A percentile compares a stretch with the other conserved stretches of the same genome.
Evolutionary conservation across 2,888 invertebrate genomes (phyloP).

Genomic region (Sclerodermus sp.): DNA sequence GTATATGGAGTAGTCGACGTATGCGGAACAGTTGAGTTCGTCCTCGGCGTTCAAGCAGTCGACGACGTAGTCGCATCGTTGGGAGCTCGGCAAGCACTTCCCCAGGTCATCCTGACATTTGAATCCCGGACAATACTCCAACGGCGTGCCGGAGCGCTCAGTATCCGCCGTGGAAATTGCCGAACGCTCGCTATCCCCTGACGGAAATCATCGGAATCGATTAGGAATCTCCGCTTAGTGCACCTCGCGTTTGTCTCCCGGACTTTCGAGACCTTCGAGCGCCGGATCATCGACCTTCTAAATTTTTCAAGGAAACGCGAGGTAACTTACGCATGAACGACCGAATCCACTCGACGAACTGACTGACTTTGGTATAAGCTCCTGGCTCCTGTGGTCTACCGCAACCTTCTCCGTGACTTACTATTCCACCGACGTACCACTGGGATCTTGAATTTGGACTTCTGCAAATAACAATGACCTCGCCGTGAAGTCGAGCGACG

Average conservation of each 20-base stretch:
- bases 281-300: no score
- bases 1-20: slow-evolving; percentile 1
- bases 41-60: slow-evolving; percentile 83
- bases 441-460: slow-evolving; percentile 68
- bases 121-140: slow-evolving; percentile 72
- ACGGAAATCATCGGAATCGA: no score
- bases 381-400: slow-evolving; percentile 79
- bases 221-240: no score
- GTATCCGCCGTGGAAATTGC: no score
- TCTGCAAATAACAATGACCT: no score
- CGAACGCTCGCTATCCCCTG: no score
- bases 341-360: slow-evolving; percentile 75
- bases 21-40: slow-evolving; percentile 68
- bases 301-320: no score
- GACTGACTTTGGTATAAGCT: slow-evolving; percentile 77
- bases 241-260: no score
- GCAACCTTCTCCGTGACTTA: slow-evolving; percentile 87
- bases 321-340: slow-evolving; percentile 62
- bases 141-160: no score
- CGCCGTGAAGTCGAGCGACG: no score
- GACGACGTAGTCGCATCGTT: slow-evolving; percentile 72
- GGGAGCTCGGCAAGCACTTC: slow-evolving; percentile 68
- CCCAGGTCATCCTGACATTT: slow-evolving; percentile 68
- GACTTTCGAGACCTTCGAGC: no score
- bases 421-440: slow-evolving; percentile 82